Conservation (phyloP, 2,888 invertebrate genomes). For the Punctoribates punctum region DNA sequence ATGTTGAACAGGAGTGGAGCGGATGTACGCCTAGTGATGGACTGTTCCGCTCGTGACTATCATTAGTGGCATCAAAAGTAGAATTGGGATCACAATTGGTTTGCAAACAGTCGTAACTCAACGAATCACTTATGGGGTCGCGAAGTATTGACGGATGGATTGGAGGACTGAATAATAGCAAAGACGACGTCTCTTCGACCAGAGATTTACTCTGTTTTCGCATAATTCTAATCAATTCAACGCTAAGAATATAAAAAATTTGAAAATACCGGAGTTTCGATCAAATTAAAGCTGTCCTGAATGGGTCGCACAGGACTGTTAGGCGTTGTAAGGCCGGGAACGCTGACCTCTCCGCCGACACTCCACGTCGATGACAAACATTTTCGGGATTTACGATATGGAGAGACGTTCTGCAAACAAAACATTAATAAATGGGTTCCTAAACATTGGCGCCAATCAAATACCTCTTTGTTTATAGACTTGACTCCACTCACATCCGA, state of each 20-base stretch:
- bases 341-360: conserved; percentile 30
- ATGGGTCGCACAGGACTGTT: conserved; percentile 3
- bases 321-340: conserved; percentile 20
- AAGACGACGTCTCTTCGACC: conserved; percentile 2
- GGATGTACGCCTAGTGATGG: conserved; percentile 11
- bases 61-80: neutral
- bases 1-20: neutral
- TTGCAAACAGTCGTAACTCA: neutral
- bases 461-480: conserved; percentile 41
- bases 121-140: neutral
- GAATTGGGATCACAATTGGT: neutral
- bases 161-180: conserved; percentile 29
- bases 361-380: conserved; percentile 46
- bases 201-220: conserved; percentile 39
- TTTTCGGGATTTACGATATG: conserved; percentile 44
- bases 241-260: neutral
- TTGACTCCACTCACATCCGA: conserved; percentile 23
- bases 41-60: conserved; percentile 25
- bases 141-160: conserved; percentile 20
- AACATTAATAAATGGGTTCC: neutral
- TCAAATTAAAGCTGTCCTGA: conserved; percentile 19
- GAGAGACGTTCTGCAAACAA: conserved; percentile 42
- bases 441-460: neutral
- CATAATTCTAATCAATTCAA: neutral
- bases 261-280: conserved; percentile 41